These are phyloP conservation scores for Neuroscelio doddi DNA, from an alignment of 2,888 invertebrate genomes.

Conservation along the genomic window DNA sequence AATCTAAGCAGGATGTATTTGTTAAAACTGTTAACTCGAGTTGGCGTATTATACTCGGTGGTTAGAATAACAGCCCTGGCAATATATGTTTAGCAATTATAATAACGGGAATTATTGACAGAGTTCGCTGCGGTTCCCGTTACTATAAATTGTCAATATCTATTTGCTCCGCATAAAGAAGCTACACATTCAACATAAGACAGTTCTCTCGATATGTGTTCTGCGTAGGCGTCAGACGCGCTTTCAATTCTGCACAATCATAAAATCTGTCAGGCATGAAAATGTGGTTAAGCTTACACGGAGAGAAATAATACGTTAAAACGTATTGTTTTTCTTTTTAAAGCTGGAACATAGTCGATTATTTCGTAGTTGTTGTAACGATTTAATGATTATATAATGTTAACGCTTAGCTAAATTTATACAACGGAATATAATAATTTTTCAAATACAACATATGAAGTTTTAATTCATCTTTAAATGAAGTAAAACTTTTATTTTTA, in stretches of 20 bases:
- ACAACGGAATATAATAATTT: too few species aligned
- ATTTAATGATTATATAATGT: too few species aligned
- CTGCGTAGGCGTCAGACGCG: conserved; percentile 39
- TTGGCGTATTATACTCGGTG: conserved; percentile 24
- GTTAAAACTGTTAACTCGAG: conserved; percentile 22
- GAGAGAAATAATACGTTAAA: too few species aligned
- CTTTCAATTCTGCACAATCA: conserved; percentile 33
- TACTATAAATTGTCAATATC: conserved; percentile 46
- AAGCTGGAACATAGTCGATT: too few species aligned
- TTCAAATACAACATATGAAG: too few species aligned
- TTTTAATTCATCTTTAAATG: too few species aligned
- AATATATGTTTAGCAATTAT: conserved; percentile 36
- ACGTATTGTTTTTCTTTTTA: too few species aligned
- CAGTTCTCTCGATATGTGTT: conserved; percentile 27
- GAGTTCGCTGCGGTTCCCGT: conserved; percentile 41
- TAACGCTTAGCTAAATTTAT: too few species aligned
- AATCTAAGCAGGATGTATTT: conserved; percentile 40
- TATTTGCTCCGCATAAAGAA: conserved; percentile 41
- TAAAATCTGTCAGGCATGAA: conserved; percentile 22
- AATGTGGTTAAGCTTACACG: conserved; percentile 5
- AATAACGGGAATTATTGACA: conserved; percentile 44
- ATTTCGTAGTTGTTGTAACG: too few species aligned
- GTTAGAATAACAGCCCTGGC: conserved; percentile 36
- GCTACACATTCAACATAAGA: conserved; percentile 34
- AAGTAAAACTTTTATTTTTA: too few species aligned